phyloP scores from a whole-genome alignment of 1,140 invertebrate species.

The Penaeus japonicus region DNA sequence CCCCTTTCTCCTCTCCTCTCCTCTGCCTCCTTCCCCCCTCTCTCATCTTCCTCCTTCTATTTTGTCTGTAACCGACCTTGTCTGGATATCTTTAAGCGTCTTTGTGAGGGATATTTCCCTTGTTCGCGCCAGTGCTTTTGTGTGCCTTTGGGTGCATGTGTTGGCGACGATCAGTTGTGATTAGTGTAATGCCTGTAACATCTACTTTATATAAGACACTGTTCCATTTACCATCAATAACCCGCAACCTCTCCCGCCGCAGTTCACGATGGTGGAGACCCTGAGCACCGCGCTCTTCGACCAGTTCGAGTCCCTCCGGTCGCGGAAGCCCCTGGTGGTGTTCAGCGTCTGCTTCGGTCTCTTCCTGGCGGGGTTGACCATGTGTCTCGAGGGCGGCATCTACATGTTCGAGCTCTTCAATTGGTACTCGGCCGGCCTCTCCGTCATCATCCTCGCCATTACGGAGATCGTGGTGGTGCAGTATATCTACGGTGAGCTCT shows the following conservation, averaged over 20 bases:
- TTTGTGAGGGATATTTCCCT: too few relatives aligned
- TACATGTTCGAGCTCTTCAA: conserved; percentile 92
- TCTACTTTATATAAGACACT: conserved; percentile 58
- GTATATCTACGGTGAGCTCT: conserved; percentile 54
- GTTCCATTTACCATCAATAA: neutral
- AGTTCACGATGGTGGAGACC: conserved; percentile 83
- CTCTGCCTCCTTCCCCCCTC: too few relatives aligned
- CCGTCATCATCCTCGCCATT: conserved; percentile 50
- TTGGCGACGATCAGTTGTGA: neutral
- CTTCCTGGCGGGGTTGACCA: conserved; percentile 72
- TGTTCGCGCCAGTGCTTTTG: too few relatives aligned
- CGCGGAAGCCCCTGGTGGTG: conserved; percentile 61
- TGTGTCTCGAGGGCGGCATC: conserved; percentile 80
- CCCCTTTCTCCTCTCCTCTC: too few relatives aligned
- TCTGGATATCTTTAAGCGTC: too few relatives aligned
- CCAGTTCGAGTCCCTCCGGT: conserved; percentile 75
- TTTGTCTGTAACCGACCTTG: too few relatives aligned
- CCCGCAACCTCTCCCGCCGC: conserved; percentile 22
- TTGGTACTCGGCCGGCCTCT: conserved; percentile 49
- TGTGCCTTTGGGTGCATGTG: neutral
- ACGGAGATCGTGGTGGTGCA: conserved; percentile 32
- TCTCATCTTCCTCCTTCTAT: too few relatives aligned
- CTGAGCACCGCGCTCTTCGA: conserved; percentile 82
- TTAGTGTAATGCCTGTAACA: neutral
- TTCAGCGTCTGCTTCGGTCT: conserved; percentile 82